Base-by-base conservation (phyloP, 1,140 invertebrate genomes). In the Psix sp. region DNA sequence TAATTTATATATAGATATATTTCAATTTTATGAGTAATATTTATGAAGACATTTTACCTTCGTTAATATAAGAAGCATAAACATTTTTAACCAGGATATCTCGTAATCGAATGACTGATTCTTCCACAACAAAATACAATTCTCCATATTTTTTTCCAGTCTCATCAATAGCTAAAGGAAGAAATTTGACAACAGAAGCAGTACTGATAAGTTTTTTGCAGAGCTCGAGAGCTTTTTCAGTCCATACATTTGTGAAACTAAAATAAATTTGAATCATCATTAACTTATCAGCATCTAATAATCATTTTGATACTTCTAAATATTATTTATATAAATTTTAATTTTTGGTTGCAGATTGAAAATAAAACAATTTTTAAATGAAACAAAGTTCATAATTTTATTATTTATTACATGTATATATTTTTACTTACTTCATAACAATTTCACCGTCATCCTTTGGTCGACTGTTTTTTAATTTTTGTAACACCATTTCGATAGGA, bases 71-170 rank as follows among this genome's bases (percentile, higher is more conserved):
- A 66, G 79, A 15, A 11, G 79, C 83, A 49, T 77, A 65, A 10
- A 56, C 39, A 70, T 79, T 75, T 14, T 48, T 2, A n/a, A 77
- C 56, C 38, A 84, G 63, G n/a, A 54, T 20, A 35, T 80, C 56
- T 24, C 77, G 74, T 11, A 84, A 74, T 18, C 43, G 11, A 15
- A 82, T 16, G 39, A 78, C 35, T 31, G 51, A 51, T 5, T 79
- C 43, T 20, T 80, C 74, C 5, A 83, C 70, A 11, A 70, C 43
- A 10, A 84, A 74, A 72, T 78, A 84, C 4, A 84, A 18, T 52
- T 84, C 83, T 33, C 83, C 83, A 65, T 57, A 84, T 1, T 42
- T 51, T 60, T 62, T 77, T 14, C 35, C 74, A 45, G 52, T 13
- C 10, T 74, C 48, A 35, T 78, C 72, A 15, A 18, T 26, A 7